A percentile compares a stretch with the other conserved stretches of the same genome.
Conservation (phyloP, 2,113 vertebrate genomes). For the Hippocampus barbouri region DNA sequence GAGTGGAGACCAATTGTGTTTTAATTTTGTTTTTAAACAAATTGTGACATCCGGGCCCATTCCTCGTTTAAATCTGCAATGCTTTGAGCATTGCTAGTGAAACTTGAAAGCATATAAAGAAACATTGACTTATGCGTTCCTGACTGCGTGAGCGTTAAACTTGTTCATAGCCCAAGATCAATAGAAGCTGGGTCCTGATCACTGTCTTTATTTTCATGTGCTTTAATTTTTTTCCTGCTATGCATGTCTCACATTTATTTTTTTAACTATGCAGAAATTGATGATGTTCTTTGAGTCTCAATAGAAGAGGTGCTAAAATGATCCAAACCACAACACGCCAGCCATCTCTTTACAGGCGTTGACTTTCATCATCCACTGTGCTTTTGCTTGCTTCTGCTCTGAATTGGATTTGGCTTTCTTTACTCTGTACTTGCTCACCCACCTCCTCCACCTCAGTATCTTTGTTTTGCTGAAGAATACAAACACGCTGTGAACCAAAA, state of each 20-base stretch:
- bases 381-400: conserved; percentile 15
- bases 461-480: conserved; percentile 53
- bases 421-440: not conserved
- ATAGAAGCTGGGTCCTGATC: not conserved
- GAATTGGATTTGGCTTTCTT: conserved; percentile 24
- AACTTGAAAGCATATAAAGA: too few species aligned
- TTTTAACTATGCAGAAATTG: not conserved
- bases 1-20: too few species aligned
- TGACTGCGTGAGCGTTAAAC: too few species aligned
- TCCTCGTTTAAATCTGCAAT: too few species aligned
- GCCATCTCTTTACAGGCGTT: conserved; percentile 5
- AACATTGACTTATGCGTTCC: too few species aligned
- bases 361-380: conserved; percentile 26
- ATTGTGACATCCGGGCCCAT: too few species aligned
- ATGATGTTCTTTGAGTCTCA: not conserved
- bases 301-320: conserved; percentile 13
- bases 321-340: conserved; percentile 1
- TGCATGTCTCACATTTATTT: conserved; percentile 2
- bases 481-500: conserved; percentile 57
- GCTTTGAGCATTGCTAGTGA: too few species aligned
- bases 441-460: conserved; percentile 18
- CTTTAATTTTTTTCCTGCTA: conserved; percentile 4
- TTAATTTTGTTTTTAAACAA: too few species aligned
- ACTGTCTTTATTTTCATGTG: not conserved
- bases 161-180: not conserved